These are phyloP conservation scores for Felis chaus DNA, from an alignment of 2,113 vertebrate genomes.

Conservation along the genomic window DNA sequence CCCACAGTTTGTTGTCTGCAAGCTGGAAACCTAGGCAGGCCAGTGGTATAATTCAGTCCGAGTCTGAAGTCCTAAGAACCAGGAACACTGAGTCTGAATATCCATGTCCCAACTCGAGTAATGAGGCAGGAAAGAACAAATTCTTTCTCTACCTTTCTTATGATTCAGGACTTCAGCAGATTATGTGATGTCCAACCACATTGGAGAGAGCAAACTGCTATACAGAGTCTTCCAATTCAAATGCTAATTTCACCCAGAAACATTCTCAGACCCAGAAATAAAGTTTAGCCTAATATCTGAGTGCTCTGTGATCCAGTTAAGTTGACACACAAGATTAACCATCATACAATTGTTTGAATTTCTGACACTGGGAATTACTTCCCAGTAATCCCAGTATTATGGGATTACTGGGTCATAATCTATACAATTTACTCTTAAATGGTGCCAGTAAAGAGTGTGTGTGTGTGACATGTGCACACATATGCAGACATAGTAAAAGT, in stretches of 20 bases:
- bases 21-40: neutral
- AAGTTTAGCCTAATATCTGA: neutral
- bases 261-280: neutral
- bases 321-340: neutral
- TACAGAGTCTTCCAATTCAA: neutral
- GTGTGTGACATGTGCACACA: neutral
- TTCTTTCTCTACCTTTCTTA: neutral
- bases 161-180: neutral
- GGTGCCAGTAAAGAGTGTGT: neutral
- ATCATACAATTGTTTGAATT: neutral
- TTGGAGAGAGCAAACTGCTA: neutral
- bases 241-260: neutral
- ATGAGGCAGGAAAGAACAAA: neutral
- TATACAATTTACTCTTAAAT: neutral
- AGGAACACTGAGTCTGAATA: neutral
- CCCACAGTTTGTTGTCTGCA: neutral
- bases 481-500: neutral
- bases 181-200: neutral
- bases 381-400: no score
- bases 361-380: neutral
- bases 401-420: neutral
- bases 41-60: neutral
- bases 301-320: neutral
- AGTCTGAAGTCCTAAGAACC: neutral
- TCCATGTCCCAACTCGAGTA: neutral